Evolutionary conservation across 2,113 vertebrate genomes (phyloP), one percentile per base, ranked within the genome.

Genomic region (Hippocampus abdominalis): DNA sequence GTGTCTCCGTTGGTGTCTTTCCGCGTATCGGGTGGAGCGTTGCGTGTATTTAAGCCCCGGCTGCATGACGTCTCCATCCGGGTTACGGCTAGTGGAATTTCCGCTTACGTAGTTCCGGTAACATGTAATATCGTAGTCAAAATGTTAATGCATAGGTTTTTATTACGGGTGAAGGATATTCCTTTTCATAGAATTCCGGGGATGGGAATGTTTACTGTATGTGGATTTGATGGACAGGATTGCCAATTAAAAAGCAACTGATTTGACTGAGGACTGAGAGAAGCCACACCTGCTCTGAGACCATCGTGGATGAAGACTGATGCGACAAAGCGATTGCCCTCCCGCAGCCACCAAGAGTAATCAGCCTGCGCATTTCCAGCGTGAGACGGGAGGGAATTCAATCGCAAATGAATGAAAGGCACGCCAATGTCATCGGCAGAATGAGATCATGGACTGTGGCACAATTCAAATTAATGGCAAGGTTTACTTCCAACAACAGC

Each of bases 311-410:
- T 42, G 29, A 81, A 78, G 84, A 88, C 72, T 70, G 83, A 85
- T 79, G 86, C 86, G 82, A 87, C 88, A 85, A 88, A 90, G 87
- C 88, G 87, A 88, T 89, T 89, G 88, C 82, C 32, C 79, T 74
- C 76, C 79, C 75, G 75, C 73, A 79, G 74, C 73, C 77, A 84
- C 65, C 81, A 69, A 85, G 85, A 79, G 78, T 69, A 89, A 88
- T 91, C n/a, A 63, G 77, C 80, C 87, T 74, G 77, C 78, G 73
- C 88, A 90, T 86, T 89, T 86, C 85, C 84, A 86, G 83, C 69
- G 11, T 66, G 56, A 66, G 81, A 78, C 87, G 70, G 77, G 81
- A 84, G 89, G 89, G 87, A 92, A 90, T 88, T 87, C 65, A 85
- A 85, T 77, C 81, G 81, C 75, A 87, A 90, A 90, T 87, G 86